Evolutionary conservation across 2,797 vertebrate genomes (phyloP), one percentile per base, ranked within the genome.

Genomic region (Gymnodraco acuticeps): DNA sequence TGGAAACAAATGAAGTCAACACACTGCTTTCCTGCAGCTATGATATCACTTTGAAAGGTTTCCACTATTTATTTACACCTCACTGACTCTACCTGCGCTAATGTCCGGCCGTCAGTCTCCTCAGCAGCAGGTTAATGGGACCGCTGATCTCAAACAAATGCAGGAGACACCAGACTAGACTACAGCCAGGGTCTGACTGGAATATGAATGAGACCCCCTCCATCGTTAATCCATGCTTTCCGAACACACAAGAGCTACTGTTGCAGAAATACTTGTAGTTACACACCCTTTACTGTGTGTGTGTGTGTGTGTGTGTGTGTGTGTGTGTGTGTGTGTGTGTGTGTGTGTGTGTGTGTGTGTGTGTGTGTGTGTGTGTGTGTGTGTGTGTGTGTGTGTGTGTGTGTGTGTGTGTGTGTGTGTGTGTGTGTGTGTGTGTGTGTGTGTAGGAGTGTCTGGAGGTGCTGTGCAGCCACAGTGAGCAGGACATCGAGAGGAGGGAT

Each of bases 361-460:
- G 33, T 38, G 33, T 38, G 33, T 9, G 8, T 9, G 8, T 9
- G 8, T 9, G 8, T 9, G 33, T 38, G 33, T 38, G 33, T 38
- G 33, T 38, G 33, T 38, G 33, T 38, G 33, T 9, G 33, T 38
- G 33, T 9, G 33, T 38, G 33, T 38, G 33, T 38, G 33, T 9
- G 8, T 9, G 7, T 2, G 7, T 8, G 7, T 8, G 7, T 9
- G 6, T 8, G 6, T 8, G 8, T 9, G 8, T 9, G 8, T 2
- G 8, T 9, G 8, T 9, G 33, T 38, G 33, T 38, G 33, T 38
- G 33, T 38, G 33, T 38, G 33, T 77, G 12, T 75, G 20, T 80
- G 52, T 81, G 20, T 81, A 99, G 97, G 96, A 98, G 85, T 98
- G 97, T 93, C 96, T 99, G 88, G 97, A 97, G 94, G 94, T 97